Percentiles rank a stretch among this genome's conserved stretches.
phyloP scores from a whole-genome alignment of 2,888 invertebrate genomes.

The Chirona hameri region DNA sequence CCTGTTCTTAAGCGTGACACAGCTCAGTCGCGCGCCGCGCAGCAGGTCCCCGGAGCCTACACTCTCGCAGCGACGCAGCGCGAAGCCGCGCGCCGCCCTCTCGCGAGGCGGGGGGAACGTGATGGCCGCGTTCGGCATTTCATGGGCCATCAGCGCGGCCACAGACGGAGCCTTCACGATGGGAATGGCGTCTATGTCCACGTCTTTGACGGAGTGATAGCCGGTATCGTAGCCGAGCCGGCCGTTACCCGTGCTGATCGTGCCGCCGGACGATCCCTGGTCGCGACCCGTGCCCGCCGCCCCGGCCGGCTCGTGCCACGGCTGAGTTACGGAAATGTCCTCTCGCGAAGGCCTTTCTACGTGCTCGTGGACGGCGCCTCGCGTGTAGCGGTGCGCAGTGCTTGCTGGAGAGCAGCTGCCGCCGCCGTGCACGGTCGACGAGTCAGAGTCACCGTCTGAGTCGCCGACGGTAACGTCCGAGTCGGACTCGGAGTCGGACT shows the following conservation, averaged over 20 bases:
- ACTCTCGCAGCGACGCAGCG: conserved; percentile 9
- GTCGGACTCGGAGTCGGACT: not conserved
- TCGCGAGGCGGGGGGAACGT: not conserved
- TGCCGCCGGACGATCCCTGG: not conserved
- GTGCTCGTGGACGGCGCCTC: not conserved
- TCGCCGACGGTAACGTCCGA: not conserved
- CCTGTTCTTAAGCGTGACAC: not conserved
- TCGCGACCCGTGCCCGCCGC: not conserved
- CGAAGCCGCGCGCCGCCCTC: not conserved
- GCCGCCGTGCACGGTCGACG: not conserved
- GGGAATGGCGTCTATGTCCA: not conserved
- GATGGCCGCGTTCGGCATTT: not conserved
- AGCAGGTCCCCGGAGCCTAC: conserved; percentile 6
- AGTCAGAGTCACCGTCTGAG: too few relatives aligned
- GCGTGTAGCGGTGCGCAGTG: not conserved
- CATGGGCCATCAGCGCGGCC: not conserved
- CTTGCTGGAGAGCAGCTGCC: not conserved
- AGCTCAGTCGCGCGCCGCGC: not conserved
- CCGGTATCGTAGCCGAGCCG: conserved; percentile 1
- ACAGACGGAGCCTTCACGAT: not conserved
- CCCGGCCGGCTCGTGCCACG: not conserved
- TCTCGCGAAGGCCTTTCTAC: not conserved
- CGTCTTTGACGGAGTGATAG: conserved; percentile 13
- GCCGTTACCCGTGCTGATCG: not conserved
- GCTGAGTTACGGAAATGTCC: not conserved